phyloP scores from a whole-genome alignment of 30 jellyfish, hydroid and myxozoan genomes.

The Cassiopea andromeda region DNA sequence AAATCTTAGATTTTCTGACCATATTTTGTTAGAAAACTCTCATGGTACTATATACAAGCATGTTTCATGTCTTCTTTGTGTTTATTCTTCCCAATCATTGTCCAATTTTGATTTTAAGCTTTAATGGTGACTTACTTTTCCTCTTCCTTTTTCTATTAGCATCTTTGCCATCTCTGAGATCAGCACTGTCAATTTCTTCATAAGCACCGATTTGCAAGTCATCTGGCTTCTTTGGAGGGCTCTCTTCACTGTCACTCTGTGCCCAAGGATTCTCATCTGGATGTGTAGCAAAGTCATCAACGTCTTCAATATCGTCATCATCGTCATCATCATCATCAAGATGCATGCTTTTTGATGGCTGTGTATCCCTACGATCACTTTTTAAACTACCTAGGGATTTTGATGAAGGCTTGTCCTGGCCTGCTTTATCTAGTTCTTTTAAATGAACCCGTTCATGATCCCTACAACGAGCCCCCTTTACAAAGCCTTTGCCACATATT shows the following conservation, averaged over 20 bases:
- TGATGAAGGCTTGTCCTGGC: slow-evolving; percentile 42
- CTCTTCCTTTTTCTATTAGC: slow-evolving; percentile 52
- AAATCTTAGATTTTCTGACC: background rate
- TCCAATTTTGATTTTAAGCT: slow-evolving; percentile 52
- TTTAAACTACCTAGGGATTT: slow-evolving; percentile 11
- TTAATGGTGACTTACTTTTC: slow-evolving; percentile 63
- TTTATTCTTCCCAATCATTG: background rate
- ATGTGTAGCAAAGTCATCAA: slow-evolving; percentile 59
- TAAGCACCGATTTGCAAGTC: slow-evolving; percentile 70
- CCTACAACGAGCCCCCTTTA: slow-evolving; percentile 72
- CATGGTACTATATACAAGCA: background rate
- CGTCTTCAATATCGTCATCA: slow-evolving; percentile 51
- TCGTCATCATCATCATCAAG: slow-evolving; percentile 58
- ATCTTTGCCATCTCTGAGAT: slow-evolving; percentile 29
- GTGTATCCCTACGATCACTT: slow-evolving; percentile 37
- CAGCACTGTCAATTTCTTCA: slow-evolving; percentile 65
- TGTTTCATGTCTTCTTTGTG: background rate
- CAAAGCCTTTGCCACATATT: slow-evolving; percentile 69
- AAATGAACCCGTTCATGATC: slow-evolving; percentile 71
- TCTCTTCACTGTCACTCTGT: slow-evolving; percentile 72
- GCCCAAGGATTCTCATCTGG: slow-evolving; percentile 80
- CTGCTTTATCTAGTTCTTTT: slow-evolving; percentile 65
- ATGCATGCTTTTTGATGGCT: slow-evolving; percentile 34
- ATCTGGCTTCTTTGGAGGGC: slow-evolving; percentile 69
- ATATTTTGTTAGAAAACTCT: background rate